phyloP scores from a whole-genome alignment of 2,888 invertebrate genomes.

The Eretmocerus hayati region DNA sequence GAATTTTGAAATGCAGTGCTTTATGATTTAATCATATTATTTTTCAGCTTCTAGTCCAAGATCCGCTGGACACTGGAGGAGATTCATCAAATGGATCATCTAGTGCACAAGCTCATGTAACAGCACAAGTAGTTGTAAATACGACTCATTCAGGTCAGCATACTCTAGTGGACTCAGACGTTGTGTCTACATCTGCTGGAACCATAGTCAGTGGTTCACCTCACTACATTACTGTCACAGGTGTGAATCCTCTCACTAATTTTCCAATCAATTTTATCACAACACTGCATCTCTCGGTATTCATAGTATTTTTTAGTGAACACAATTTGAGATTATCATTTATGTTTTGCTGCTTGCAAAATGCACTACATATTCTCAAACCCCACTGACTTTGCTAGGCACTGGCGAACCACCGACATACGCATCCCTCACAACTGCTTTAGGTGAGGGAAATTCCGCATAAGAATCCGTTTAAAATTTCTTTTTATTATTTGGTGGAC shows the following conservation, averaged over 20 bases:
- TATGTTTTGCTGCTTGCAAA: slow-evolving; percentile 36
- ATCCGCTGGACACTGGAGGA: slow-evolving; percentile 51
- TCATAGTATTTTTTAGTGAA: too few species aligned
- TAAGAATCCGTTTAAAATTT: slow-evolving; percentile 30
- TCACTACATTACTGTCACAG: slow-evolving; percentile 67
- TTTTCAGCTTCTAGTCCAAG: slow-evolving; percentile 42
- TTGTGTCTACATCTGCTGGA: slow-evolving; percentile 49
- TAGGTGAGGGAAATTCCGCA: slow-evolving; percentile 44
- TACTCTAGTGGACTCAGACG: slow-evolving; percentile 48
- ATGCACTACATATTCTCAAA: slow-evolving; percentile 36
- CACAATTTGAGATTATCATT: slow-evolving; percentile 5
- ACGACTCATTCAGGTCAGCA: slow-evolving; percentile 48
- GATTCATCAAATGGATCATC: slow-evolving; percentile 56
- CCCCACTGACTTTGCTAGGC: slow-evolving; percentile 38
- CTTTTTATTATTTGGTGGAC: slow-evolving; percentile 2
- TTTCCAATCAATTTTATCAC: not conserved
- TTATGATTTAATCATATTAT: slow-evolving; percentile 1
- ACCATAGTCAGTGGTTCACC: slow-evolving; percentile 48
- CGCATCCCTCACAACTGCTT: slow-evolving; percentile 50
- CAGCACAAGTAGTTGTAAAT: slow-evolving; percentile 47
- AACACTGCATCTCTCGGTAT: too few species aligned
- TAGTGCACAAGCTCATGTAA: slow-evolving; percentile 47
- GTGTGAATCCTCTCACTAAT: slow-evolving; percentile 43
- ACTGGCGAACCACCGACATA: slow-evolving; percentile 49
- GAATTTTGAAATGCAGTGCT: too few species aligned